Evolutionary conservation across 2,888 invertebrate genomes (phyloP).

Genomic region (Antheraea yamamai): DNA sequence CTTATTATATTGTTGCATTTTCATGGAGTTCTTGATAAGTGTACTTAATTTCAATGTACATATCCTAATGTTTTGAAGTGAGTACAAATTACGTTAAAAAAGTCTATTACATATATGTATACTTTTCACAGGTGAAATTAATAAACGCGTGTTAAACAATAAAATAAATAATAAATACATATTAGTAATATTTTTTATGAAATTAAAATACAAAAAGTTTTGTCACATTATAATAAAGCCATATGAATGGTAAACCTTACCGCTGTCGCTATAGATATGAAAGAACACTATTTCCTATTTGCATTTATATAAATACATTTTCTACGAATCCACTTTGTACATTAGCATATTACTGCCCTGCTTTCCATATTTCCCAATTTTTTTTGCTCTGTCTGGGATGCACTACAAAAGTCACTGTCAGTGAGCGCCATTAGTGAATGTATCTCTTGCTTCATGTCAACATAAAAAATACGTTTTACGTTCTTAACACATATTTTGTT

Average conservation of each 20-base stretch:
- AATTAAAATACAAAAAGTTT: background rate
- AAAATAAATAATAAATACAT: no score
- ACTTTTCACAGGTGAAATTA: no score
- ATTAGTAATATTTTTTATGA: background rate
- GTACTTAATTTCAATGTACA: no score
- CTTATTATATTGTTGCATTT: no score
- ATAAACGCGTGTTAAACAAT: no score
- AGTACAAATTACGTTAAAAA: no score
- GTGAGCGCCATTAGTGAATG: background rate
- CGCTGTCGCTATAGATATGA: background rate
- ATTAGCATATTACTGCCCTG: background rate
- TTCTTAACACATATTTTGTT: background rate
- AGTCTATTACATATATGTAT: no score
- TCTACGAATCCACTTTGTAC: background rate
- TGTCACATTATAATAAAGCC: background rate
- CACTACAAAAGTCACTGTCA: background rate
- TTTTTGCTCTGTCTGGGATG: background rate
- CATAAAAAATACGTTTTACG: background rate
- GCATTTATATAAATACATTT: constrained; percentile 2
- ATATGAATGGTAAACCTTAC: background rate
- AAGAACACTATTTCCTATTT: constrained; percentile 1
- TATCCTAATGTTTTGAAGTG: no score
- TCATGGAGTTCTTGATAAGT: no score
- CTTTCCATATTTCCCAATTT: constrained; percentile 4
- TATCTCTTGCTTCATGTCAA: background rate